Percentiles rank a stretch among this genome's conserved stretches.
phyloP scores from a whole-genome alignment of 1,140 invertebrate species.

The Tribolium madens region DNA sequence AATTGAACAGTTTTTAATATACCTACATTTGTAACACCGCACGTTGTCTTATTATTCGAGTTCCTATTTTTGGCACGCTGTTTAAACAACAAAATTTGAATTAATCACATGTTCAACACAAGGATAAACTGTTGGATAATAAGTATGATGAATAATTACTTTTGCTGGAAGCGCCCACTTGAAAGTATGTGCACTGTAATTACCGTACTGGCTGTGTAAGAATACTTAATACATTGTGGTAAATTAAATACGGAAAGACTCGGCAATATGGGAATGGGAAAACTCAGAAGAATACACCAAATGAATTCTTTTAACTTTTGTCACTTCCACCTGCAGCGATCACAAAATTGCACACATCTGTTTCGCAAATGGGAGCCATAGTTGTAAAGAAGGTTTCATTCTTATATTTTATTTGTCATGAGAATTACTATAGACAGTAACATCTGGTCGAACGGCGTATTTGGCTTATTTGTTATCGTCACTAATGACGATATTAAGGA shows the following conservation, averaged over 20 bases:
- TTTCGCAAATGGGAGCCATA: not conserved
- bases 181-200: not conserved
- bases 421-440: not conserved
- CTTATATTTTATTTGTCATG: not conserved
- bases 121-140: conserved; percentile 9
- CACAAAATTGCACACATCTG: not conserved
- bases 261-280: not conserved
- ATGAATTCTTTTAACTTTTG: not conserved
- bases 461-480: not conserved
- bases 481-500: not conserved
- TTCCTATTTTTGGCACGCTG: conserved; percentile 18
- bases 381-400: not conserved
- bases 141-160: conserved; percentile 7
- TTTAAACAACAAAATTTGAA: conserved; percentile 19
- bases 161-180: conserved; percentile 7
- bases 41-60: not conserved
- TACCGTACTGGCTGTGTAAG: not conserved
- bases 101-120: conserved; percentile 13
- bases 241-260: not conserved
- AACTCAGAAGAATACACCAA: too few relatives aligned
- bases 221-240: not conserved
- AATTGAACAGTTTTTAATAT: conserved; percentile 22
- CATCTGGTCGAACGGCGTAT: not conserved
- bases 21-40: not conserved
- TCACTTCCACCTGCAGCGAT: not conserved